Percentiles rank a stretch among this genome's conserved stretches.
Evolutionary conservation across 2,888 invertebrate genomes (phyloP).

Genomic region (Pandemis cinnamomeana): DNA sequence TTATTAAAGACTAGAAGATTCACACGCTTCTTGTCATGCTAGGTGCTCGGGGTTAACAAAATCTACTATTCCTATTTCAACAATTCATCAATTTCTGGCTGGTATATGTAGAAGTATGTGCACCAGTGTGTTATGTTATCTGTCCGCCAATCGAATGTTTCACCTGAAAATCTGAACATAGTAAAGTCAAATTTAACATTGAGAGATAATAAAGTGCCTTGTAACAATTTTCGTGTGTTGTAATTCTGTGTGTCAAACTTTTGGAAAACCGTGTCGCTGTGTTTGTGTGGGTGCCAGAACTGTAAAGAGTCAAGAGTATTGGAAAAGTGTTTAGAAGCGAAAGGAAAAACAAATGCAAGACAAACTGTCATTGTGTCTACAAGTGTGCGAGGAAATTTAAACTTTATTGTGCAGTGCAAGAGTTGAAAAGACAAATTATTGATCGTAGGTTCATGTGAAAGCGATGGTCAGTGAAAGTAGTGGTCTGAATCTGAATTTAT

Average conservation of each 20-base stretch:
- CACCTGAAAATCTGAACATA: conserved; percentile 57
- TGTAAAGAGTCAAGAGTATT: conserved; percentile 58
- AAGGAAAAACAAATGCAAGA: conserved; percentile 68
- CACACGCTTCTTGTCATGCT: conserved; percentile 69
- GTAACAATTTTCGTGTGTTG: conserved; percentile 34
- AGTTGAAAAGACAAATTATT: conserved; percentile 70
- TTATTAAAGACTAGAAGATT: conserved; percentile 50
- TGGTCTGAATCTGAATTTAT: conserved; percentile 55
- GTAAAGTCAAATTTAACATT: conserved; percentile 49
- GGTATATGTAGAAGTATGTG: conserved; percentile 84
- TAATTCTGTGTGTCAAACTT: conserved; percentile 55
- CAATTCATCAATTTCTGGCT: conserved; percentile 73
- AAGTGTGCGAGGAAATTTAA: conserved; percentile 78
- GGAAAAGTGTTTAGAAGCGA: conserved; percentile 67
- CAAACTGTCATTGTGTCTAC: conserved; percentile 63
- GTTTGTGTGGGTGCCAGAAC: conserved; percentile 69
- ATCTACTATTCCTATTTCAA: conserved; percentile 57
- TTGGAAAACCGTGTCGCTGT: conserved; percentile 57
- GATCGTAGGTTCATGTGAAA: conserved; percentile 58
- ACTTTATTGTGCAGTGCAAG: conserved; percentile 81
- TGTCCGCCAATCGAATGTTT: conserved; percentile 57
- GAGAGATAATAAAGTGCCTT: conserved; percentile 48
- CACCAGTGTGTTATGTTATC: conserved; percentile 72
- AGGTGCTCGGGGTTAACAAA: conserved; percentile 64
- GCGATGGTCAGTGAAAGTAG: conserved; percentile 68